Conservation (phyloP, 2,797 vertebrate genomes). For the Chaunax sp. region DNA sequence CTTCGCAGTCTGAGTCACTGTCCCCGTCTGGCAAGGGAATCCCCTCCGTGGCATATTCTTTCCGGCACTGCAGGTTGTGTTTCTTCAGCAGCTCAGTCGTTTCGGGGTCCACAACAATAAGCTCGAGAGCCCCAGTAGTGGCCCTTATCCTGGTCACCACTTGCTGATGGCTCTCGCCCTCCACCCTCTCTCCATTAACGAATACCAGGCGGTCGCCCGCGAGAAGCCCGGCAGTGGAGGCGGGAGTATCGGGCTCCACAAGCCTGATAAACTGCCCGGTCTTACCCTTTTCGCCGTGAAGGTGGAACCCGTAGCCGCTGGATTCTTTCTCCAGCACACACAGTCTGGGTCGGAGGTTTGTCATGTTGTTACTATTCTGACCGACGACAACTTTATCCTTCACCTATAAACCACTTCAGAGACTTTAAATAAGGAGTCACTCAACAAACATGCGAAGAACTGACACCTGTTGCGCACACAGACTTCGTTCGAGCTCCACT, state of each 20-base stretch:
- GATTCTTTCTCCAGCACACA: slow-evolving; percentile 88
- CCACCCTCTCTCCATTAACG: slow-evolving; percentile 93
- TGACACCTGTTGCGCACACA: slow-evolving; percentile 50
- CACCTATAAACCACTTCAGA: neutral
- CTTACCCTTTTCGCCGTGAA: slow-evolving; percentile 94
- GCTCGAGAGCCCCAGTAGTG: slow-evolving; percentile 81
- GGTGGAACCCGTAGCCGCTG: slow-evolving; percentile 93
- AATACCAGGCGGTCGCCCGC: slow-evolving; percentile 90
- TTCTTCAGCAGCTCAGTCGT: slow-evolving; percentile 81
- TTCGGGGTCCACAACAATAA: slow-evolving; percentile 88
- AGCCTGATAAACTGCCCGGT: slow-evolving; percentile 92
- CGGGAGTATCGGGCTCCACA: slow-evolving; percentile 91
- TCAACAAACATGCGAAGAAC: neutral
- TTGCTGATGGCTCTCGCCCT: slow-evolving; percentile 92
- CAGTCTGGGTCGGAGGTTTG: slow-evolving; percentile 83
- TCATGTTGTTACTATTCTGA: slow-evolving; percentile 49
- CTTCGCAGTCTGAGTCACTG: slow-evolving; percentile 58
- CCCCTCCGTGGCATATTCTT: slow-evolving; percentile 79
- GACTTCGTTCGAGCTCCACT: slow-evolving; percentile 20
- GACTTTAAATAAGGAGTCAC: neutral
- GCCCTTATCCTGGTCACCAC: slow-evolving; percentile 91
- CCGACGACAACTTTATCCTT: slow-evolving; percentile 6
- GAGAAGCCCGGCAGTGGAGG: slow-evolving; percentile 85
- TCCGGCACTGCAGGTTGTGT: slow-evolving; percentile 75
- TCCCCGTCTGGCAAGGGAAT: slow-evolving; percentile 71